Evolutionary conservation across 2,797 vertebrate genomes (phyloP).

Genomic region (Pseudomugil gertrudae): DNA sequence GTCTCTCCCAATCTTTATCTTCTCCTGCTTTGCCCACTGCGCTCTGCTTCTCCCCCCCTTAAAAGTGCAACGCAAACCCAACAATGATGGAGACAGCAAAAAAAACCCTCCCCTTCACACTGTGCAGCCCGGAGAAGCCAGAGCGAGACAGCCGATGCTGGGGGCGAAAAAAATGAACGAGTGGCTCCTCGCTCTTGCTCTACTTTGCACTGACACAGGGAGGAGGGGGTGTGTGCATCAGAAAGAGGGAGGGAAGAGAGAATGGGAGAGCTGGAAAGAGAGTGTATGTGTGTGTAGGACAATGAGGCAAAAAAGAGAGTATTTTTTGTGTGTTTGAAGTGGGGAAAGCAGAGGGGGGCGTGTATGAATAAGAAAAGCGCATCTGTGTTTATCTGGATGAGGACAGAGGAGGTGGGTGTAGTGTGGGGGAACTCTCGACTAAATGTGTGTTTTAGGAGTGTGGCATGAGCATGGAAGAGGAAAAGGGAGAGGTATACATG

Average conservation of each 20-base stretch:
- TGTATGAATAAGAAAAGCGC: conserved; percentile 26
- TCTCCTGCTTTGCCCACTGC: conserved; percentile 9
- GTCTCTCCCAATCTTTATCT: conserved; percentile 23
- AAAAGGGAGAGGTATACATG: conserved; percentile 35
- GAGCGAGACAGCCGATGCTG: conserved; percentile 58
- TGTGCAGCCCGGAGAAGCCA: conserved; percentile 49
- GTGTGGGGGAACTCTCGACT: conserved; percentile 6
- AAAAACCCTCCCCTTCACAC: conserved; percentile 28
- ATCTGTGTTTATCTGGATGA: conserved; percentile 14
- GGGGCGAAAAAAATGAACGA: conserved; percentile 56
- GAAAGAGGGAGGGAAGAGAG: conserved; percentile 19
- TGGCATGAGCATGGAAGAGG: conserved; percentile 29
- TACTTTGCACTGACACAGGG: conserved; percentile 73
- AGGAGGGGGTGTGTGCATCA: conserved; percentile 59
- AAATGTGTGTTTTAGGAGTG: conserved; percentile 37
- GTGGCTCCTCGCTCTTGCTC: conserved; percentile 70
- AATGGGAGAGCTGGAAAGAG: conserved; percentile 20
- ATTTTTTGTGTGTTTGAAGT: conserved; percentile 36
- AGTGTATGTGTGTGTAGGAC: conserved; percentile 41
- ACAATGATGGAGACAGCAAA: conserved; percentile 43
- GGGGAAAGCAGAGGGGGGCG: conserved; percentile 32
- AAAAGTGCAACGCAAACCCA: conserved; percentile 24
- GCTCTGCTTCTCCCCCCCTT: conserved; percentile 29
- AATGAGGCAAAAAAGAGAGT: conserved; percentile 35
- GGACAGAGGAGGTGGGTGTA: conserved; percentile 19